Base-by-base conservation (phyloP, 2,888 invertebrate species). In the Catonia carolina region DNA sequence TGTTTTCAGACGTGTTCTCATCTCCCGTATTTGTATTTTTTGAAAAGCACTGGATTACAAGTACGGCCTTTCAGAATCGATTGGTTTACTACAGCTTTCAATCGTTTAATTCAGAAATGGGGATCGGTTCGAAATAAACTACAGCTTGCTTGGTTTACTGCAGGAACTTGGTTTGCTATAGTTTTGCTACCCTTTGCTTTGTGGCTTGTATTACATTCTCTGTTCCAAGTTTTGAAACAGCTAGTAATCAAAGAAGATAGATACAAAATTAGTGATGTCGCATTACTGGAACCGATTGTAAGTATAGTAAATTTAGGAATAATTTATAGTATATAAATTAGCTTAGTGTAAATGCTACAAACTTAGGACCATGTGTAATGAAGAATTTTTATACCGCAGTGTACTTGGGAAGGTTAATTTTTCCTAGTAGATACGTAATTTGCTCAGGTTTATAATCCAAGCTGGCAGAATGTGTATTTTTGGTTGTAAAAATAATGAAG, bases 11-110 rank as follows among this genome's bases (percentile, higher is more conserved):
- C 86, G 69, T 90, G 90, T 72, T 84, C 86, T 73, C 86, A 86
- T 70, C 85, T 86, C 69, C 89, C 90, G 0, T 91, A 91, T 69
- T 78, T 84, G 63, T 82, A 82, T 62, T 84, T 90, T 68, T 70
- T 89, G 59, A 81, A 85, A 69, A 86, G 84, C 55, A 85, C 85
- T 2, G 91, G 91, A 2, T 67, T 92, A 10, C 81, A 81, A 67
- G 75, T 92, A 31, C 81, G 84, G 61, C 77, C 86, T 56, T 76
- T 91, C 47, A 80, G 82, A 57, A 74, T 91, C 54, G 80, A 82
- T 63, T 90, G 89, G 89, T 84, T 82, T 61, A 89, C 90, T 0
- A 81, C 83, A 17, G 83, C 83, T 4, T 85, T 89, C 65, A 91
- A 91, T 71, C 78, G 90, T 62, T 77, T 78, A 53, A 76, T 91